Evolutionary conservation across 1,140 invertebrate genomes (phyloP).

Genomic region (Akabosia matsudoensis): DNA sequence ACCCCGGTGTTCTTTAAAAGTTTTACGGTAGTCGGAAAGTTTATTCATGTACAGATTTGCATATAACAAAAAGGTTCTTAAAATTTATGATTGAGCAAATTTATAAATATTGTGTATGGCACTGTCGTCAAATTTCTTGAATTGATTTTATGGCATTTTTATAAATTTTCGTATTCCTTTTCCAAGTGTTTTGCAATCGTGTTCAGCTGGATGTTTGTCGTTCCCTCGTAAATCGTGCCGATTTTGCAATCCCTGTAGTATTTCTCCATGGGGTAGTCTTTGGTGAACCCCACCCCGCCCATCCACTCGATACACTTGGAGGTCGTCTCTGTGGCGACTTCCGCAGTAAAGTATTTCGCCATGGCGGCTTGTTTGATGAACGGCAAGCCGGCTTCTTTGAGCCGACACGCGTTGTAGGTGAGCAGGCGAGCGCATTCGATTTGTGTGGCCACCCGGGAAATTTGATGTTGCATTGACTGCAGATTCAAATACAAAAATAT

Average conservation of each 20-base stretch:
- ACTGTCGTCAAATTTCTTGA: too few species aligned
- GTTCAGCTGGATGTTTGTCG: constrained; percentile 94
- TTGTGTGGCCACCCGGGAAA: constrained; percentile 79
- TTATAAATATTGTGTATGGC: too few species aligned
- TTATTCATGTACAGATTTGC: too few species aligned
- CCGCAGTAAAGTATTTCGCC: constrained; percentile 80
- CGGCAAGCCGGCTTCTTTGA: constrained; percentile 74
- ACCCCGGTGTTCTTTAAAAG: too few species aligned
- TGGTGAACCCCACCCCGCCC: constrained; percentile 95
- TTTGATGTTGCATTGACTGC: constrained; percentile 92
- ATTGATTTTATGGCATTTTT: too few species aligned
- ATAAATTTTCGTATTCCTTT: constrained; percentile 60
- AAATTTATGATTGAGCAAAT: too few species aligned
- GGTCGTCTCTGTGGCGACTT: constrained; percentile 80
- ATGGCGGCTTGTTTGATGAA: constrained; percentile 91
- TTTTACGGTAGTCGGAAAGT: too few species aligned
- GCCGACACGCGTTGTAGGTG: constrained; percentile 88
- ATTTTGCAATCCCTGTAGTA: constrained; percentile 94
- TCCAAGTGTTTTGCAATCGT: constrained; percentile 88
- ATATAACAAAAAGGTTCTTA: too few species aligned
- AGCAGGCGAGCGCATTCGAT: constrained; percentile 83
- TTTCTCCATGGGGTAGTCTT: constrained; percentile 94
- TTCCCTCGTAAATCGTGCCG: constrained; percentile 96
- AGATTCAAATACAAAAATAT: constrained; percentile 41
- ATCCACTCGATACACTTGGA: constrained; percentile 94